Conservation (phyloP, 2,888 invertebrate genomes). For the Cantharis lateralis region DNA sequence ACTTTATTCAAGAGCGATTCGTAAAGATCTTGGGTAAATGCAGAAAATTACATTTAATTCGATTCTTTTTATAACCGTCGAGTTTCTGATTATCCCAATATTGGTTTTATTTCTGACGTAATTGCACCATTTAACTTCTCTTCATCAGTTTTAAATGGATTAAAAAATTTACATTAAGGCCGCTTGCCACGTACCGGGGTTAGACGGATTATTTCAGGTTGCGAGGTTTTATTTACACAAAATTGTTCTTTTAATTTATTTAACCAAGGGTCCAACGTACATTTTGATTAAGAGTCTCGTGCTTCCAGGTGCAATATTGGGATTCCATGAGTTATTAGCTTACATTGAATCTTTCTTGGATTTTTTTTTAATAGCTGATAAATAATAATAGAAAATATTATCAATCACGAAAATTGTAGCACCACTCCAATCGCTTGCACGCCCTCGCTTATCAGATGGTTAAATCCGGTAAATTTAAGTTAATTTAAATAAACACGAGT, state of each 20-base stretch:
- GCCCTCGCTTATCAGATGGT: not conserved
- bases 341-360: too few species aligned
- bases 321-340: too few species aligned
- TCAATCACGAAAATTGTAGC: not conserved
- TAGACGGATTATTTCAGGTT: too few species aligned
- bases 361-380: too few species aligned
- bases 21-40: conserved; percentile 17
- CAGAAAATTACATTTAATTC: conserved; percentile 20
- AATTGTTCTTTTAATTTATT: too few species aligned
- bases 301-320: too few species aligned
- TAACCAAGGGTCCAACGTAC: too few species aligned
- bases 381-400: too few species aligned
- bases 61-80: not conserved
- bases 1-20: conserved; percentile 51
- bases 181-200: not conserved
- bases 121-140: not conserved
- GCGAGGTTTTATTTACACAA: too few species aligned
- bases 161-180: not conserved
- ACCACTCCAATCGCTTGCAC: not conserved
- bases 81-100: not conserved
- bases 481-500: not conserved
- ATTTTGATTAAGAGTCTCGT: too few species aligned
- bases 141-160: not conserved
- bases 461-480: not conserved
- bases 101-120: not conserved